phyloP scores from a whole-genome alignment of 2,797 vertebrate genomes.

The Crocidura indochinensis region DNA sequence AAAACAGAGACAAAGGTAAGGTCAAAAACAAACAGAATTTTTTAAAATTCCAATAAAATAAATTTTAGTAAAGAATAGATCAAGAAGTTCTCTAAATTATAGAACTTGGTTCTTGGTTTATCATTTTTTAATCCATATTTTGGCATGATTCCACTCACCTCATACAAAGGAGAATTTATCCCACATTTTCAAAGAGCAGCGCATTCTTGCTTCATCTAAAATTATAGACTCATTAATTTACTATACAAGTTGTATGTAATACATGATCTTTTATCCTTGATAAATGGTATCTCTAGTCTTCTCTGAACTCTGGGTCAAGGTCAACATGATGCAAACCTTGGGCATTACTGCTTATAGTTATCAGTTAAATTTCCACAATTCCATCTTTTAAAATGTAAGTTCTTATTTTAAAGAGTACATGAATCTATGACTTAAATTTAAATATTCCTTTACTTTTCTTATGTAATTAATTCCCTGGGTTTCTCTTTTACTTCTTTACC shows the following conservation, averaged over 20 bases:
- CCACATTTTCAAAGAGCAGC: slow-evolving; percentile 7
- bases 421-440: neutral
- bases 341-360: neutral
- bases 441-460: neutral
- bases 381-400: neutral
- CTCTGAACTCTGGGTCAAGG: neutral
- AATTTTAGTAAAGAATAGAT: neutral
- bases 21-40: neutral
- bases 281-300: neutral
- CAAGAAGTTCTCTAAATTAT: neutral
- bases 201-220: neutral
- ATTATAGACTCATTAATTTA: slow-evolving; percentile 30
- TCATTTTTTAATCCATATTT: neutral
- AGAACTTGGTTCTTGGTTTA: neutral
- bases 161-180: neutral
- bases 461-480: neutral
- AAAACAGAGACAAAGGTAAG: no score
- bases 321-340: neutral
- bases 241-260: neutral
- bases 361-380: neutral
- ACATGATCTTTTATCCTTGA: neutral
- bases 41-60: neutral
- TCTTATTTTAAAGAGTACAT: neutral
- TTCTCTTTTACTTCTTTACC: neutral
- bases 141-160: neutral